Conservation (phyloP, 2,888 invertebrate species). For the Gymnosoma rotundatum region DNA sequence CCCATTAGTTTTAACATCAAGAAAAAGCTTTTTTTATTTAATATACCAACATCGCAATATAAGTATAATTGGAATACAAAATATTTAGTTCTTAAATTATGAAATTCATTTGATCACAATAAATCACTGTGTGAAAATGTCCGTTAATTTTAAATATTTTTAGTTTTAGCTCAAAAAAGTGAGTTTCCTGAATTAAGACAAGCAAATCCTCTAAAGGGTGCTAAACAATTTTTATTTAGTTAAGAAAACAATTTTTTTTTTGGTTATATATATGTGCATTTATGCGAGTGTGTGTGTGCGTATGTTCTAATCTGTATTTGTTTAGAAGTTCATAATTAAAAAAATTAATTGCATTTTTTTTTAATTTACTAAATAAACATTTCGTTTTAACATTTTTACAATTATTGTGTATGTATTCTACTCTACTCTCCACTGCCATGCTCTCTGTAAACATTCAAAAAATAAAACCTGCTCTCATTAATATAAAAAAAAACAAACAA, state of each 20-base stretch:
- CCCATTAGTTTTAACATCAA: too few relatives aligned
- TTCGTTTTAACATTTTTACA: constrained; percentile 57
- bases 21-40: too few relatives aligned
- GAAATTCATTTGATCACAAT: constrained; percentile 31
- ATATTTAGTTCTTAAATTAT: neutral
- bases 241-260: neutral
- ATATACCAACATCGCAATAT: too few relatives aligned
- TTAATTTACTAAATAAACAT: constrained; percentile 37
- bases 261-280: neutral
- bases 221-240: neutral
- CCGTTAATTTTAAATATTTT: constrained; percentile 31
- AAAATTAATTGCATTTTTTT: neutral
- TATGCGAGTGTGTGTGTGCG: constrained; percentile 1
- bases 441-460: constrained; percentile 73
- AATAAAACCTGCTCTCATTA: constrained; percentile 65
- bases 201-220: constrained; percentile 1
- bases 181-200: constrained; percentile 16
- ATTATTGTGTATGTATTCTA: constrained; percentile 70
- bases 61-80: too few relatives aligned
- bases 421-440: constrained; percentile 74
- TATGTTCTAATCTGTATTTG: constrained; percentile 10
- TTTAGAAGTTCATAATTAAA: constrained; percentile 19
- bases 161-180: constrained; percentile 40
- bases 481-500: constrained; percentile 44
- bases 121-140: neutral